Evolutionary conservation across 2,888 invertebrate species (phyloP).

Genomic region (Rhamnusium bicolor): DNA sequence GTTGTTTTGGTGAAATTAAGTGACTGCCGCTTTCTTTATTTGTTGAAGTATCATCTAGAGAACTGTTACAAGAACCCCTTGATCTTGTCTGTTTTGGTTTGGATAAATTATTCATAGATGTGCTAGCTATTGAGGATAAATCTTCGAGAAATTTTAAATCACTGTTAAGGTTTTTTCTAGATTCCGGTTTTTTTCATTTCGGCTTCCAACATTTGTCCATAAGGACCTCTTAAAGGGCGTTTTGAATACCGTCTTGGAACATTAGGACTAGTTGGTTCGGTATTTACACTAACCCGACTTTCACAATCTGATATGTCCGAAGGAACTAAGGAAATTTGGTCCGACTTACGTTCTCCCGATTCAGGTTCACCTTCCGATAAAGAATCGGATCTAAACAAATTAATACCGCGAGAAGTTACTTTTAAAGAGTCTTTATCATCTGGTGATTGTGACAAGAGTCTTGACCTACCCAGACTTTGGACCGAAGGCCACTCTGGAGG

Average conservation of each 20-base stretch:
- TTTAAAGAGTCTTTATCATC: constrained; percentile 78
- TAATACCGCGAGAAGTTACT: constrained; percentile 53
- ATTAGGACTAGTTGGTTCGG: constrained; percentile 71
- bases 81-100: constrained; percentile 63
- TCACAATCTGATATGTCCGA: constrained; percentile 79
- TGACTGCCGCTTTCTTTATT: constrained; percentile 49
- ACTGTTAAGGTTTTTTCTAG: constrained; percentile 73
- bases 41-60: constrained; percentile 71
- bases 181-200: constrained; percentile 84
- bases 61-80: constrained; percentile 73
- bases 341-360: constrained; percentile 74
- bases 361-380: constrained; percentile 84
- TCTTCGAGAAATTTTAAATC: constrained; percentile 75
- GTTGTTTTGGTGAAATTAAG: constrained; percentile 55
- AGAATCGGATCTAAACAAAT: constrained; percentile 75
- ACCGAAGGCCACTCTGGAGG: constrained; percentile 70
- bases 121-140: constrained; percentile 57
- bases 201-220: constrained; percentile 86
- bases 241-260: constrained; percentile 81
- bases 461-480: constrained; percentile 73
- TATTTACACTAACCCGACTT: constrained; percentile 69
- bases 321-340: constrained; percentile 70
- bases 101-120: constrained; percentile 51
- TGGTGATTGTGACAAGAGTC: constrained; percentile 70
- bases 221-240: constrained; percentile 82